Conservation (phyloP, 2,113 vertebrate species). For the Hydrochoerus hydrochaeris region DNA sequence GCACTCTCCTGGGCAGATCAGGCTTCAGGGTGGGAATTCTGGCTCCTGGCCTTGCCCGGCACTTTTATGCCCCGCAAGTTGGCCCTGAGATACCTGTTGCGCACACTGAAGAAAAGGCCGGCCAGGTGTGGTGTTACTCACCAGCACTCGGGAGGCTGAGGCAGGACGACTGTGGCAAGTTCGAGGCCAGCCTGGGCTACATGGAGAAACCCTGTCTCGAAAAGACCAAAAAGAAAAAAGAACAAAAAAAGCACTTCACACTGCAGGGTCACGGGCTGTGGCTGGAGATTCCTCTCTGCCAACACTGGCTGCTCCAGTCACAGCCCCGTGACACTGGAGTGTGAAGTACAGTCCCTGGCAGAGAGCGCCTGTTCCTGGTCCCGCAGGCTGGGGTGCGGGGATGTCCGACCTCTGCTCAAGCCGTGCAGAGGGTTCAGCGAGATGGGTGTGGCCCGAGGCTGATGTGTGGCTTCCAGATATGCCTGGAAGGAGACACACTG, state of each 20-base stretch:
- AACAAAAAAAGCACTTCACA: not conserved
- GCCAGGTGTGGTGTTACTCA: not conserved
- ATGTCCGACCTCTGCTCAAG: not conserved
- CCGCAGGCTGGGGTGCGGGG: not conserved
- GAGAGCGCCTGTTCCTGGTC: not conserved
- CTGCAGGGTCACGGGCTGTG: not conserved
- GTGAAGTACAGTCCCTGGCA: fast-evolving
- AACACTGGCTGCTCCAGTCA: not conserved
- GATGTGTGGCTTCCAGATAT: not conserved
- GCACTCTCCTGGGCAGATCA: not conserved
- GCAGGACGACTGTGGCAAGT: not conserved
- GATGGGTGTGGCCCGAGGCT: not conserved
- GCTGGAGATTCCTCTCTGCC: not conserved
- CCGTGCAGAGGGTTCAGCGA: not conserved
- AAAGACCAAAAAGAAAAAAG: not conserved
- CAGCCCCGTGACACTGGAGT: not conserved
- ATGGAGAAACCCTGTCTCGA: not conserved
- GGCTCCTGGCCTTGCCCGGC: not conserved
- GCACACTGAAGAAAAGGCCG: not conserved
- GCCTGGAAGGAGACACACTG: not conserved
- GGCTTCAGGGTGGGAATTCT: not conserved
- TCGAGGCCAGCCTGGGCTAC: not conserved
- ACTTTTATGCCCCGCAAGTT: not conserved
- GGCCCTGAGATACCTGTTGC: not conserved
- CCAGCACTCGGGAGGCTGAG: not conserved